Base-by-base conservation (phyloP, 2,113 vertebrate genomes). In the Tiliqua scincoides region DNA sequence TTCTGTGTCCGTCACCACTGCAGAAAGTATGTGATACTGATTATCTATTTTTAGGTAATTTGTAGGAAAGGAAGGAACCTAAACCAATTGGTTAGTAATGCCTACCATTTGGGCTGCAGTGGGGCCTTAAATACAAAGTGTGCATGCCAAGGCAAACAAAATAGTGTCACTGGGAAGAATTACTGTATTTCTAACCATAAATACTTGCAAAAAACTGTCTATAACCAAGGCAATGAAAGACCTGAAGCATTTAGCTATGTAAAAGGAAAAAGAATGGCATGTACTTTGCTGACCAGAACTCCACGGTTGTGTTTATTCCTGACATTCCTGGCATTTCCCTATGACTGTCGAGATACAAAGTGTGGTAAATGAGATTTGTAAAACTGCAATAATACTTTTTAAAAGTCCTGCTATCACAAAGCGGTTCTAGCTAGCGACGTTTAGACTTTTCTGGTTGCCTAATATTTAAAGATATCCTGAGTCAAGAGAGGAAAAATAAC, bases 191-290 rank as follows among this genome's bases (percentile, higher is more conserved):
- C 93, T 91, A 93, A 93, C 86, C 82, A 95, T 91, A 94, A 95
- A 92, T 91, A 85, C 93, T 86, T 95, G 92, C 93, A 91, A 93
- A 91, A 94, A 91, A 93, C 94, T 94, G 90, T 91, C 83, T 40
- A 96, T 96, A 94, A 93, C 96, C 96, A 93, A 94, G 95, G 95
- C 84, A 92, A 96, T 91, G 89, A 91, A 94, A 95, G 94, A 89
- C 92, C 88, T 79, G 12, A 90, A 92, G 73, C 92, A 65, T 71
- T 43, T 14, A 83, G 84, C 85, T 83, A 87, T 87, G 88, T 94
- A 89, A 93, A 94, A 83, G 79, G 78, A 77, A 80, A 35, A 88
- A 91, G 85, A 89, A 89, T 92, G 92, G 90, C 89, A 92, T 95
- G 92, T 93, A 88, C 89, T 95, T 94, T 83, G 82, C 94, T 93